Evolutionary conservation across 2,797 vertebrate species (phyloP).

Genomic region (Ambastaia sidthimunki): DNA sequence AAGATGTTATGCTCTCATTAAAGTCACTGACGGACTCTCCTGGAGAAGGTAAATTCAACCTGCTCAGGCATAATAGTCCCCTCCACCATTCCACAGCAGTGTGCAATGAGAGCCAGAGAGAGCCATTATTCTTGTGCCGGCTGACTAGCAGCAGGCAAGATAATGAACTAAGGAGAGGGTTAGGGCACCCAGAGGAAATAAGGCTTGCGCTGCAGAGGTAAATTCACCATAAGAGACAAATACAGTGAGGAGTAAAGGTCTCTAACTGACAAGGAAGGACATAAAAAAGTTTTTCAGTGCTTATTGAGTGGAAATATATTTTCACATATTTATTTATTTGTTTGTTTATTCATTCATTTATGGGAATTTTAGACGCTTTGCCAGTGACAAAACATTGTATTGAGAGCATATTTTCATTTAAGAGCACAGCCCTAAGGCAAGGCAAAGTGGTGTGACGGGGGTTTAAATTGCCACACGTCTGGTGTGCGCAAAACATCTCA

Average conservation of each 20-base stretch:
- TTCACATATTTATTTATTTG: slow-evolving; percentile 38
- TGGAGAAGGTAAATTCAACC: slow-evolving; percentile 68
- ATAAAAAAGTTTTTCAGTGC: slow-evolving; percentile 41
- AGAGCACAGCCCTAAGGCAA: slow-evolving; percentile 28
- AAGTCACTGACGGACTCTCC: slow-evolving; percentile 60
- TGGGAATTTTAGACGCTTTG: slow-evolving; percentile 3
- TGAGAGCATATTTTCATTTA: slow-evolving; percentile 36
- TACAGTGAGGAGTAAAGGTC: slow-evolving; percentile 29
- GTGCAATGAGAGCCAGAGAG: slow-evolving; percentile 72
- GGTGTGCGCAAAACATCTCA: slow-evolving; percentile 16
- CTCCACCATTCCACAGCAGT: slow-evolving; percentile 64
- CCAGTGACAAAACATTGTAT: background rate
- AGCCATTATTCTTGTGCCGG: slow-evolving; percentile 73
- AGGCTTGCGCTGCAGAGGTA: slow-evolving; percentile 53
- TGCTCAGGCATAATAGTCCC: slow-evolving; percentile 69
- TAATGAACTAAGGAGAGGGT: slow-evolving; percentile 74
- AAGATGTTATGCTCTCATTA: slow-evolving; percentile 71
- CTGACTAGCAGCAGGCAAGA: slow-evolving; percentile 68
- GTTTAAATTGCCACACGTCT: slow-evolving; percentile 31
- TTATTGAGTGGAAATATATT: slow-evolving; percentile 36
- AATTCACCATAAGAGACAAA: slow-evolving; percentile 48
- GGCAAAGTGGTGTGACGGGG: slow-evolving; percentile 24
- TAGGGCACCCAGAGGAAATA: slow-evolving; percentile 63
- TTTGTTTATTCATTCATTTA: slow-evolving; percentile 31
- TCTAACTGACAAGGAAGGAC: slow-evolving; percentile 37